A percentile compares a stretch with the other conserved stretches of the same genome.
Conservation (phyloP, 2,113 vertebrate genomes). For the Lagopus leucura region DNA sequence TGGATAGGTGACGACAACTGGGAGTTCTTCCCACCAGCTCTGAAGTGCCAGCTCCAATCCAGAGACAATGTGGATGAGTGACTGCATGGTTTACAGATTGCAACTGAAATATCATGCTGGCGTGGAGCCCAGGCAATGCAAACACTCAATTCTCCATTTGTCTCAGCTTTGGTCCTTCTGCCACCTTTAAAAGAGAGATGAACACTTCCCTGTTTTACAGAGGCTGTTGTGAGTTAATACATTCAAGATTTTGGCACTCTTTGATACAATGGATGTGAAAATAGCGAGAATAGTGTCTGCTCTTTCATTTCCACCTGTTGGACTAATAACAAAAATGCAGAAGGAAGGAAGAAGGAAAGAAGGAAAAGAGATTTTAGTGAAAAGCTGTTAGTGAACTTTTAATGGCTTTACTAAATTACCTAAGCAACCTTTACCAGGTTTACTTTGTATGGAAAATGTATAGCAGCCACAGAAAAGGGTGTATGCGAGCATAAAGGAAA, state of each 20-base stretch:
- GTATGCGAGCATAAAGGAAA: background rate
- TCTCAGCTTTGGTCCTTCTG: constrained; percentile 12
- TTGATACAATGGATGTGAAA: background rate
- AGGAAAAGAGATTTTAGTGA: background rate
- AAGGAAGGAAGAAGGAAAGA: background rate
- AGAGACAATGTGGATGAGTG: constrained; percentile 47
- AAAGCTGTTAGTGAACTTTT: background rate
- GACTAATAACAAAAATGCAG: background rate
- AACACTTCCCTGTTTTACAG: background rate
- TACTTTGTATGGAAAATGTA: background rate
- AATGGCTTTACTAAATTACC: background rate
- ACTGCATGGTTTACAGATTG: constrained; percentile 44
- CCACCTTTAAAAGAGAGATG: background rate
- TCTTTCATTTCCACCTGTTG: background rate
- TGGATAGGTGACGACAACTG: constrained; percentile 62
- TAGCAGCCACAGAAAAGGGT: constrained; percentile 18
- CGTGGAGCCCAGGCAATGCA: constrained; percentile 1
- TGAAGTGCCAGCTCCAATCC: constrained; percentile 34
- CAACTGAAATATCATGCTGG: constrained; percentile 33
- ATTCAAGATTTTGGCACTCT: background rate
- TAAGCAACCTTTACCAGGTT: background rate
- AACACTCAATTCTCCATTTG: constrained; percentile 26
- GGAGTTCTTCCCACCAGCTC: constrained; percentile 52
- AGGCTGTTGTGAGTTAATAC: background rate
- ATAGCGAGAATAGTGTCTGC: background rate